Evolutionary conservation across 2,888 invertebrate genomes (phyloP), one percentile per base, ranked within the genome.

Genomic region (Sabatieria punctata): DNA sequence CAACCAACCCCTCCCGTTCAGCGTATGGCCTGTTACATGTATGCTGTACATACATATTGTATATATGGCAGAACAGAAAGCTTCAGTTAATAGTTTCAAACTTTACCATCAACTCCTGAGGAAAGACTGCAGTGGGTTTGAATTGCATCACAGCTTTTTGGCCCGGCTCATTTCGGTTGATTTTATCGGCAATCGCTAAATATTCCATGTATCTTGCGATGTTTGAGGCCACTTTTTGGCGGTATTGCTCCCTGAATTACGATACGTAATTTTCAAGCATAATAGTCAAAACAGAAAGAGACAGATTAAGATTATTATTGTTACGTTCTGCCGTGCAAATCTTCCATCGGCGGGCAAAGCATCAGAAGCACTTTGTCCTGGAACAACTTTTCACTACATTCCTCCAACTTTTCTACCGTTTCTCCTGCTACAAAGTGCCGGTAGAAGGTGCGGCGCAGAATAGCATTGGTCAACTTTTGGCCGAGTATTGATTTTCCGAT

Each of bases 311-410:
- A n/a, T n/a, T n/a, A n/a, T n/a, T n/a, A n/a, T n/a, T n/a, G n/a
- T 21, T 15, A 21, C 39, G 13, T 39, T 19, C 23, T 4, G 19
- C 41, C 41, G 2, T 25, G 26, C 18, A 41, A 26, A n/a, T 41
- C 41, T 19, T 41, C 41, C 41, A 41, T 41, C 15, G 41, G 41
- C 19, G 41, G 41, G 21, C 24, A 26, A 6, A 41, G 18, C 41
- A 41, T 41, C 26, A 41, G 41, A 3, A 18, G 6, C 6, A 8
- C 26, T 15, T 26, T 24, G 41, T 41, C n/a, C 8, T 6, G 4
- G 26, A 41, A 19, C 26, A 41, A 6, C 11, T n/a, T 4, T 6
- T n/a, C 26, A n/a, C 41, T 25, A 8, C 4, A n/a, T 25, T 3
- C 15, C 8, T 8, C n/a, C 26, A 41, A 26, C 6, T 24, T 18